phyloP scores from a whole-genome alignment of 2,113 vertebrate species.

The Meles meles region DNA sequence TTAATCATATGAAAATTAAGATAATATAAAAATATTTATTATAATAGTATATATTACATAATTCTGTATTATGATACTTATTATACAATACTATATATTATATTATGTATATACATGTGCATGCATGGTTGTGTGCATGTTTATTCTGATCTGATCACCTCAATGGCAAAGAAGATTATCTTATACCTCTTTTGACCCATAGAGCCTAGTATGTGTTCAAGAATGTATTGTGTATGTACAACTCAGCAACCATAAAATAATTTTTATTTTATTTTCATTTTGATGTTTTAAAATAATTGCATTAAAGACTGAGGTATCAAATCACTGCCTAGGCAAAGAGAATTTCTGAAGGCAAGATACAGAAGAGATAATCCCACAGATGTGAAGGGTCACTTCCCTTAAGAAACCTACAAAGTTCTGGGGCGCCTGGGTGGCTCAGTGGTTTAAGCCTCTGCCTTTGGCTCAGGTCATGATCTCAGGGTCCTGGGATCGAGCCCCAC shows the following conservation, averaged over 20 bases:
- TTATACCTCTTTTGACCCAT: neutral
- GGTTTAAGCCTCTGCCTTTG: too few relatives aligned
- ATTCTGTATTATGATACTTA: neutral
- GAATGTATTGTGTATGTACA: neutral
- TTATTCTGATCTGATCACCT: neutral
- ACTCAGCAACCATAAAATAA: neutral
- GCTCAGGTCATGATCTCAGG: too few relatives aligned
- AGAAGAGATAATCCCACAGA: neutral
- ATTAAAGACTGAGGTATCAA: neutral
- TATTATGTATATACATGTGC: neutral
- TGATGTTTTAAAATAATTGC: neutral
- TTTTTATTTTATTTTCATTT: neutral
- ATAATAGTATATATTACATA: neutral
- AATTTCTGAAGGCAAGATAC: neutral
- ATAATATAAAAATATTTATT: neutral
- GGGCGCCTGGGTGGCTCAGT: too few relatives aligned
- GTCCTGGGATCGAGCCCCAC: too few relatives aligned
- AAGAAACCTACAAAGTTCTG: neutral
- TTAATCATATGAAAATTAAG: neutral
- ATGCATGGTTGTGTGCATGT: neutral
- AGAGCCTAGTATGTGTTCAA: neutral
- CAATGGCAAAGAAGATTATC: neutral
- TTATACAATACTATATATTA: neutral
- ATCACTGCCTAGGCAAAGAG: neutral
- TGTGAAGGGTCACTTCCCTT: neutral